Conservation (phyloP, 2,797 vertebrate genomes). For the Kryptopterus vitreolus region DNA sequence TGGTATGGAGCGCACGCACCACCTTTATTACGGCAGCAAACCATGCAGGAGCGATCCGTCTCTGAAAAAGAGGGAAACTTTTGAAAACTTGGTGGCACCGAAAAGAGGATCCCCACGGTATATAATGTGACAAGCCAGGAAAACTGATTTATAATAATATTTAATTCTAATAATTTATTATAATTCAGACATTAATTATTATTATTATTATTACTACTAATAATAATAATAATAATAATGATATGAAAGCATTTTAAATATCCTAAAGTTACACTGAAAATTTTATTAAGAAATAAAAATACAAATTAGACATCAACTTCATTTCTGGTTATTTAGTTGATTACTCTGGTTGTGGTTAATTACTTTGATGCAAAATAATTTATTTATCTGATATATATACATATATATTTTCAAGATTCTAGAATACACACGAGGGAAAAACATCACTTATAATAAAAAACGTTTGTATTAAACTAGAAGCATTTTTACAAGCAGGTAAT, state of each 20-base stretch:
- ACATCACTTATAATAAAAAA: neutral
- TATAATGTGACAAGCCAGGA: too few species aligned
- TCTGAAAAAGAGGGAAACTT: constrained; percentile 51
- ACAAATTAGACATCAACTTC: neutral
- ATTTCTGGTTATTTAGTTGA: too few species aligned
- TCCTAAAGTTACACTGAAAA: neutral
- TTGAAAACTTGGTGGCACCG: neutral
- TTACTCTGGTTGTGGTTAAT: too few species aligned
- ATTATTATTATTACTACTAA: too few species aligned
- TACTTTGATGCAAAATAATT: neutral
- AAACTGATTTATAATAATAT: too few species aligned
- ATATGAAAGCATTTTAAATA: neutral
- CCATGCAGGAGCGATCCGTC: constrained; percentile 87
- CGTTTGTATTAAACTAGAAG: neutral
- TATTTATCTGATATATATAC: too few species aligned
- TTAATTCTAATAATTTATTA: too few species aligned
- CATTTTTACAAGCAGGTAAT: neutral
- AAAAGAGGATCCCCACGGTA: neutral
- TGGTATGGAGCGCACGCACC: constrained; percentile 79
- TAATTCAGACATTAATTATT: neutral
- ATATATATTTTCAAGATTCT: too few species aligned
- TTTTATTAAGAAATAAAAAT: neutral
- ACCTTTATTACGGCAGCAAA: constrained; percentile 80
- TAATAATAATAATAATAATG: too few species aligned
- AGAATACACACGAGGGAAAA: neutral